Conservation (phyloP, 2,113 vertebrate genomes). For the Loxodonta africana region DNA sequence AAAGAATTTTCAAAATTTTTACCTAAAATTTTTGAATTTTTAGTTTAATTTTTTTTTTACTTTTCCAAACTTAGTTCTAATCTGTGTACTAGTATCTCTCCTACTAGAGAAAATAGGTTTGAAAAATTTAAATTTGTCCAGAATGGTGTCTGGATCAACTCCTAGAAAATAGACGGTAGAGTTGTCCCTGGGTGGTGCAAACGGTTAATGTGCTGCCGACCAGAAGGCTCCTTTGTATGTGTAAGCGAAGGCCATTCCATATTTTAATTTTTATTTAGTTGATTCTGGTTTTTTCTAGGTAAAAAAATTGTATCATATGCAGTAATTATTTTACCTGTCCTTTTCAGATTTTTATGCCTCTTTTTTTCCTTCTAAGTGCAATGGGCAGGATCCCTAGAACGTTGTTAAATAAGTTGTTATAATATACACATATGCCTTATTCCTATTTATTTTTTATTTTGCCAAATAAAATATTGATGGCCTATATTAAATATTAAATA, state of each 20-base stretch:
- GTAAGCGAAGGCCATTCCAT: background rate
- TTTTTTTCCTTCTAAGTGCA: background rate
- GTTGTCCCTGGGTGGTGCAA: background rate
- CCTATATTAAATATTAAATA: background rate
- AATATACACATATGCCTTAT: background rate
- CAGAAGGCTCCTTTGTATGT: background rate
- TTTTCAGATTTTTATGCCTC: background rate
- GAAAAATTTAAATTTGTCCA: constrained; percentile 10
- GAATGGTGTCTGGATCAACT: constrained; percentile 14
- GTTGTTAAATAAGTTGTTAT: background rate
- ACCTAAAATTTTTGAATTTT: background rate
- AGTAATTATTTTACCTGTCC: background rate
- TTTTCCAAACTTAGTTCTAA: background rate
- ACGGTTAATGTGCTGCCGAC: too few relatives aligned
- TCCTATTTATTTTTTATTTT: constrained; percentile 46
- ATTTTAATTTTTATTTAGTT: background rate
- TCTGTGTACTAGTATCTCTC: background rate
- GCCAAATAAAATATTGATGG: constrained; percentile 11
- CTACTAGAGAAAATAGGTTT: constrained; percentile 10
- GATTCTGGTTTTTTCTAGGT: background rate
- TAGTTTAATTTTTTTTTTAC: background rate
- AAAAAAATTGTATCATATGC: background rate
- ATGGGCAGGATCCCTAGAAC: background rate
- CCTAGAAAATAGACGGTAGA: background rate
- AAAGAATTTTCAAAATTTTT: constrained; percentile 26